Base-by-base conservation (phyloP, 30 jellyfish, hydroid and myxozoan genomes). In the Cassiopea andromeda region DNA sequence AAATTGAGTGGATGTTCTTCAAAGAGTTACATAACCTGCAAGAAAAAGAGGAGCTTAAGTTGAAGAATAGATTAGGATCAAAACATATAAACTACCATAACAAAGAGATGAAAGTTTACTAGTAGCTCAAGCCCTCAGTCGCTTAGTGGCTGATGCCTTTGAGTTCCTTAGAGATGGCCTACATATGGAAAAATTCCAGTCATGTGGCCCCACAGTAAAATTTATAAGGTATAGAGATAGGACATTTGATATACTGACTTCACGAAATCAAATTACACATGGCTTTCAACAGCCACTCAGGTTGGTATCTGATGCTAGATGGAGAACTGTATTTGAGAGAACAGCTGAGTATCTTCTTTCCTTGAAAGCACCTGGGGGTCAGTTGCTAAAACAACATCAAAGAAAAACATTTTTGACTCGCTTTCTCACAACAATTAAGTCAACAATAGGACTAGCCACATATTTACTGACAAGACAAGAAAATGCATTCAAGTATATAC, bases 231-330 rank as follows among this genome's bases (percentile, higher is more conserved):
- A 10, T 64, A 43, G 69, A 27, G 92, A 84, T 13, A 18, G 85
- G 60, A 60, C 70, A 19, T 68, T 85, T 85, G 97, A 91, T 66
- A 45, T 91, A 43, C 49, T 85, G 75, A 74, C 84, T 70, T 91
- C 97, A n/a, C 60, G 96, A 64, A 78, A 91, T 85, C 97, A 92
- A 18, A 64, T 90, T 47, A 88, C 85, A 45, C 85, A 90, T 64
- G 97, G 97, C 19, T 86, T 18, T 77, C 86, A 91, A 69, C 78
- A 96, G 18, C 92, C 97, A 18, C 78, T 90, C 43, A 48, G 69
- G 44, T 50, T 50, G 9, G 5, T 9, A 50, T 2, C 64, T 2
- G 64, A 50, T 2, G 64, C 64, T 50, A 50, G 64, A 50, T 50
- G 64, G 64, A 5, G 8, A 50, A 9, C 64, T 50, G 64, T 50